Conservation (phyloP, 2,113 vertebrate genomes). For the Hyla sarda region DNA sequence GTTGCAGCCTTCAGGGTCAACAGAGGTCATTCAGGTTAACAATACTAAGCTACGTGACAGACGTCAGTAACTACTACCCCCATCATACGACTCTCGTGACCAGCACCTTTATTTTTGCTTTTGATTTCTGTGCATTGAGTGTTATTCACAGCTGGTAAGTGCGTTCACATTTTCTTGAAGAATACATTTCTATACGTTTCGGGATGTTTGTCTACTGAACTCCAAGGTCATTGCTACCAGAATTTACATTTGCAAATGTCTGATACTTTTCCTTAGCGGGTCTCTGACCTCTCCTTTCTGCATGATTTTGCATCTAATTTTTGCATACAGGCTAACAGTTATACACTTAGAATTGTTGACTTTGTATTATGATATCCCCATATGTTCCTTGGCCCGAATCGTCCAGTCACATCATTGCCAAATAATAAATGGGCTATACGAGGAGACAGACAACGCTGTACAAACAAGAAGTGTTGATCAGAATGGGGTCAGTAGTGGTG, state of each 20-base stretch:
- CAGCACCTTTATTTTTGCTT: neutral
- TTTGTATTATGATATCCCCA: constrained; percentile 30
- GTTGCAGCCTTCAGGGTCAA: no score
- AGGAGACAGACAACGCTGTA: constrained; percentile 26
- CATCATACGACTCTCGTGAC: no score
- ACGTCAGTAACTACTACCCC: no score
- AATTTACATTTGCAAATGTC: constrained; percentile 24
- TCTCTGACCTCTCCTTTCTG: constrained; percentile 9
- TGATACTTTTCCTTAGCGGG: constrained; percentile 12
- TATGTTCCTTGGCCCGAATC: constrained; percentile 27
- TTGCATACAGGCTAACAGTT: constrained; percentile 37
- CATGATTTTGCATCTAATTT: constrained; percentile 25
- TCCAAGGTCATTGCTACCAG: constrained; percentile 23
- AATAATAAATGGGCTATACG: constrained; percentile 35
- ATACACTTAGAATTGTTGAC: constrained; percentile 20
- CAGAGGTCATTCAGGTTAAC: no score
- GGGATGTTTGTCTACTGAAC: constrained; percentile 21
- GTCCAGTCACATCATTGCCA: constrained; percentile 6
- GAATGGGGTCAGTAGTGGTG: neutral
- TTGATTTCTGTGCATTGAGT: neutral
- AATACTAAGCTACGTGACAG: no score
- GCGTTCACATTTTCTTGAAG: constrained; percentile 7
- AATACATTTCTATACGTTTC: constrained; percentile 21
- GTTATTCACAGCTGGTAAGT: constrained; percentile 23
- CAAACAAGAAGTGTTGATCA: constrained; percentile 15